A percentile compares a stretch with the other conserved stretches of the same genome.
Evolutionary conservation across 2,113 vertebrate species (phyloP).

Genomic region (Microtus ochrogaster): DNA sequence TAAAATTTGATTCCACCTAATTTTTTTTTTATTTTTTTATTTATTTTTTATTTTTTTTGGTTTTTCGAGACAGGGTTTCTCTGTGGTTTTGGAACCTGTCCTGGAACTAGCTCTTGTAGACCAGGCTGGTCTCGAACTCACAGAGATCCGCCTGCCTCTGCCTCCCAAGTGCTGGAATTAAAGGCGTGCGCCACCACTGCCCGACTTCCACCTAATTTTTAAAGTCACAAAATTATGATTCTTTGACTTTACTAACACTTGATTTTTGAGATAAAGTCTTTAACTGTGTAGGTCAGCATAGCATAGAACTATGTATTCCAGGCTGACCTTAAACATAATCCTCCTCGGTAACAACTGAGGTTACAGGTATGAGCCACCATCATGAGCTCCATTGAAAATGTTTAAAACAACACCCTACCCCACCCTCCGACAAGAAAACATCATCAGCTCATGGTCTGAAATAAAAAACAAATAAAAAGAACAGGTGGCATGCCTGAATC

Average conservation of each 20-base stretch:
- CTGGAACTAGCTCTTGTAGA: too few species aligned
- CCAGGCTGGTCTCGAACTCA: too few species aligned
- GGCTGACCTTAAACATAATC: background rate
- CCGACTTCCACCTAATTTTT: conserved; percentile 39
- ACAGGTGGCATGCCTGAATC: background rate
- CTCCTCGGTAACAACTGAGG: background rate
- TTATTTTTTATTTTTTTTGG: too few species aligned
- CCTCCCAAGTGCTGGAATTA: too few species aligned
- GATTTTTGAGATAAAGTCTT: background rate
- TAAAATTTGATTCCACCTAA: conserved; percentile 37
- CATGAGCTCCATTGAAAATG: background rate
- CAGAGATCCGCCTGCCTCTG: too few species aligned
- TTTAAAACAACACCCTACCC: background rate
- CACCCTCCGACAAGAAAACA: background rate
- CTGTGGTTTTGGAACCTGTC: too few species aligned
- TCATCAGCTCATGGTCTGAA: background rate
- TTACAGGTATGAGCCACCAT: background rate
- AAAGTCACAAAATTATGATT: conserved; percentile 52
- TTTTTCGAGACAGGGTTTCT: too few species aligned
- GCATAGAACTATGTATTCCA: background rate
- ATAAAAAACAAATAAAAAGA: background rate
- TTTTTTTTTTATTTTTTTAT: too few species aligned
- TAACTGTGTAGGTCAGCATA: background rate
- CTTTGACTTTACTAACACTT: background rate
- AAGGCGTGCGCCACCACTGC: too few species aligned